Percentiles rank a stretch among this genome's conserved stretches.
phyloP scores from a whole-genome alignment of 2,888 invertebrate species.

The Athrips mouffetella region DNA sequence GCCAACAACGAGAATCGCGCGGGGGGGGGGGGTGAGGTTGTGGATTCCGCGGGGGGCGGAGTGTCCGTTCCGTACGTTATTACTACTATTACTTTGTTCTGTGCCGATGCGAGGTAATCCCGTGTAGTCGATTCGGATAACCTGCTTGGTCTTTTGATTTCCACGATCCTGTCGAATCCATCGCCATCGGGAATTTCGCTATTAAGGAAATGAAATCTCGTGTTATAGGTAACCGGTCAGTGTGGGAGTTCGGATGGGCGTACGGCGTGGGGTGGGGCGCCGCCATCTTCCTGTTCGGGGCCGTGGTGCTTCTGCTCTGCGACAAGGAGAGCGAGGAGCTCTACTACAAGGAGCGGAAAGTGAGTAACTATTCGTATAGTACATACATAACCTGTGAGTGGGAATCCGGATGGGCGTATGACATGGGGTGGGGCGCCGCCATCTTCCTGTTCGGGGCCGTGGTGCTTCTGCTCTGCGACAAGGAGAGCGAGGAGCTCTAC shows the following conservation, averaged over 20 bases:
- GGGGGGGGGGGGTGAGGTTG: too few species aligned
- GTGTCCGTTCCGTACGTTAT: too few species aligned
- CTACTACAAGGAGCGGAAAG: slow-evolving; percentile 98
- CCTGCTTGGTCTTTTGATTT: too few species aligned
- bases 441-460: slow-evolving; percentile 97
- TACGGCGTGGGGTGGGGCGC: slow-evolving; percentile 99
- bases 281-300: slow-evolving; percentile 96
- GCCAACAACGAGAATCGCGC: too few species aligned
- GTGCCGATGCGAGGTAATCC: too few species aligned
- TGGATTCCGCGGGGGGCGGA: too few species aligned
- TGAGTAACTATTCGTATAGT: too few species aligned
- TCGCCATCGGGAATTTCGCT: too few species aligned
- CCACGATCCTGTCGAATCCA: too few species aligned
- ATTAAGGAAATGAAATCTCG: background rate
- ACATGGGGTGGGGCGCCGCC: slow-evolving; percentile 98
- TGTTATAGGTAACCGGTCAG: slow-evolving; percentile 86
- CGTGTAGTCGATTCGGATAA: too few species aligned
- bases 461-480: slow-evolving; percentile 95
- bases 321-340: slow-evolving; percentile 99
- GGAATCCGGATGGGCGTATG: slow-evolving; percentile 99
- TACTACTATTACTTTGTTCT: too few species aligned
- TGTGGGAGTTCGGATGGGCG: slow-evolving; percentile 99
- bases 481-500: slow-evolving; percentile 98
- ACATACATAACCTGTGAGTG: slow-evolving; percentile 93
- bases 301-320: slow-evolving; percentile 94